Base-by-base conservation (phyloP, 2,797 vertebrate genomes). In the Pachyuromys duprasi region DNA sequence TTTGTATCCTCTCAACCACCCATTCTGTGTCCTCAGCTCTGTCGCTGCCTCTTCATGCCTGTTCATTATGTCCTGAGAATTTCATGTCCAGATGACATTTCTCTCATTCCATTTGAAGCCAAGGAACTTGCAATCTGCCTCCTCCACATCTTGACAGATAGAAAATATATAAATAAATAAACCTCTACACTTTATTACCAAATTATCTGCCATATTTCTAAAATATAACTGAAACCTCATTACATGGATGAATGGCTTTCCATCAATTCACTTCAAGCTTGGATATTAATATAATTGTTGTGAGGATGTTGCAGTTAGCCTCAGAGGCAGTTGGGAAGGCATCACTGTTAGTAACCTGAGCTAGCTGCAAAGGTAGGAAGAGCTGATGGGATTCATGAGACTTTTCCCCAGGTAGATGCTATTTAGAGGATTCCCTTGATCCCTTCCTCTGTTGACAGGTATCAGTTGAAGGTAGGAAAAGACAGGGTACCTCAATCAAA, bases 201-300 rank as follows among this genome's bases (percentile, higher is more conserved):
- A 65, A 84, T 81, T 92, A 93, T 63, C 55, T 97, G 96, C 96
- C 97, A 91, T 86, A 63, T 97, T 79, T 93, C 62, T 86, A 86
- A 97, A 97, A 86, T 92, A 72, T 70, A 94, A 92, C 82, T 95
- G 96, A 97, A 97, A 86, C 70, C 84, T 91, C 97, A 95, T 97
- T 98, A 97, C 87, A 97, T 90, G 97, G 96, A 84, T 97, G 74
- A 98, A 60, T 91, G 88, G 57, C 94, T 96, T 97, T 97, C 87
- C 91, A 91, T 96, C 95, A 79, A 92, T 93, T 96, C 94, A 92
- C 82, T 97, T 92, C 88, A 42, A 33, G 83, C 83, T 87, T 75
- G 79, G 82, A 62, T 97, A 93, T 96, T 95, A 91, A n/a, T 96
- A 53, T 53, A 91, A 96, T 97, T 96, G 95, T 93, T 96, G 69